These are phyloP conservation scores for Dreissena rostriformis DNA, from an alignment of 1,140 invertebrate species.

Conservation along the genomic window DNA sequence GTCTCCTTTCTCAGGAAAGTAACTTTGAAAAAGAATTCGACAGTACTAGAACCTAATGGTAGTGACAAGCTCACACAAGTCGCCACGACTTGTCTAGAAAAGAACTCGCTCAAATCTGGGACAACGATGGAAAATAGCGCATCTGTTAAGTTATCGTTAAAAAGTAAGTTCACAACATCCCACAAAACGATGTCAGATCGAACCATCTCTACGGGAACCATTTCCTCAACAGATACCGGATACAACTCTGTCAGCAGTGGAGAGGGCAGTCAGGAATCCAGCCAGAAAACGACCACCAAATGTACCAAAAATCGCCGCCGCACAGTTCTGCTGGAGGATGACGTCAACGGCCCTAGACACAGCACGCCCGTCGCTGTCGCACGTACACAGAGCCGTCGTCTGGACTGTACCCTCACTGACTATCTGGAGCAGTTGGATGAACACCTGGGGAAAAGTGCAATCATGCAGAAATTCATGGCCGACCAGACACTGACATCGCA, in stretches of 20 bases:
- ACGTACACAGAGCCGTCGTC: neutral
- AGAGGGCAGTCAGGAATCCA: neutral
- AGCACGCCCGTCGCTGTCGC: conserved; percentile 22
- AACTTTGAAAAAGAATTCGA: neutral
- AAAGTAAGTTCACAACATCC: conserved; percentile 12
- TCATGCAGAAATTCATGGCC: conserved; percentile 51
- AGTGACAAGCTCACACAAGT: neutral
- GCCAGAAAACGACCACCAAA: neutral
- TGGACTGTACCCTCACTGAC: conserved; percentile 9
- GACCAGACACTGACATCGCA: neutral
- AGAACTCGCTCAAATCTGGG: neutral
- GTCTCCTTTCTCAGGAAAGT: neutral
- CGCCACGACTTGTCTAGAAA: neutral
- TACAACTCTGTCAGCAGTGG: conserved; percentile 25
- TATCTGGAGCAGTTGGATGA: conserved; percentile 10
- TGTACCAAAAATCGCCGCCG: neutral
- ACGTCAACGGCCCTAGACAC: conserved; percentile 10
- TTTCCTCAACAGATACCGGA: conserved; percentile 42
- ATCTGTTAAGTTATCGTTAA: conserved; percentile 11
- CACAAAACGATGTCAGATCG: neutral
- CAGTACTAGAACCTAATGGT: neutral
- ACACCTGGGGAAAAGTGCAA: conserved; percentile 26
- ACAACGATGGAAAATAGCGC: neutral
- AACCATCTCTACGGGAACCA: conserved; percentile 26
- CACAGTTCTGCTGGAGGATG: neutral